A percentile compares a stretch with the other conserved stretches of the same genome.
These are phyloP conservation scores for Drosophila nebulosa DNA, from an alignment of 1,140 invertebrate genomes.

Conservation along the genomic window DNA sequence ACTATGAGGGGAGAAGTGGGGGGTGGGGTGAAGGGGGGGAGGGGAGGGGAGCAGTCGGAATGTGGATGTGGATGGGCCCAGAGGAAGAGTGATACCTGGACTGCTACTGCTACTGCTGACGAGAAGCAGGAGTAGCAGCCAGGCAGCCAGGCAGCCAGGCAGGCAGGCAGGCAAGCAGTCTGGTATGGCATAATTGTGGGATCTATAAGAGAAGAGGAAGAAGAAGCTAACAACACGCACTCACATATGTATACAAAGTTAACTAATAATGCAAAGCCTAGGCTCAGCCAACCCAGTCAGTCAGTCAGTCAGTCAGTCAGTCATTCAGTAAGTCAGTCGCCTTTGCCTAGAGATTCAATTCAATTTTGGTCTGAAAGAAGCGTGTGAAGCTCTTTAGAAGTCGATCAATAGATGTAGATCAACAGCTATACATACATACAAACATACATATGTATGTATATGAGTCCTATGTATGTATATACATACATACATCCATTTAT, in stretches of 20 bases:
- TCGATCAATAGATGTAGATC: slow-evolving; percentile 29
- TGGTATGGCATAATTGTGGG: slow-evolving; percentile 75
- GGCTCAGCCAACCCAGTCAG: slow-evolving; percentile 46
- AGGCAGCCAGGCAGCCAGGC: slow-evolving; percentile 28
- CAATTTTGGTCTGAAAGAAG: slow-evolving; percentile 37
- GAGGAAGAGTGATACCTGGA: neutral
- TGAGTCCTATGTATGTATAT: neutral
- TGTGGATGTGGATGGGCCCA: neutral
- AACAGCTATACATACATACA: neutral
- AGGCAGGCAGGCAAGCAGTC: slow-evolving; percentile 52
- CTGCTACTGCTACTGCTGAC: neutral
- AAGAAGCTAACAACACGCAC: slow-evolving; percentile 3
- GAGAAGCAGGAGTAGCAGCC: neutral
- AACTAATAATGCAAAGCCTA: slow-evolving; percentile 72
- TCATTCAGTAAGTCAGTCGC: slow-evolving; percentile 24
- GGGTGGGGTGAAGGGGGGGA: neutral
- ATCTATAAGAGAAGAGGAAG: slow-evolving; percentile 42
- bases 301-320: slow-evolving; percentile 46
- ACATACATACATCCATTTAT: too few species aligned
- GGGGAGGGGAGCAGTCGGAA: neutral
- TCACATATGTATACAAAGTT: slow-evolving; percentile 37
- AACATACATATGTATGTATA: too few species aligned
- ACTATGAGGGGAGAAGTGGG: neutral
- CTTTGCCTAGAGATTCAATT: slow-evolving; percentile 50
- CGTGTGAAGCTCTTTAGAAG: slow-evolving; percentile 60